Conservation (phyloP, 1,140 invertebrate species). For the Nixonia krombeini region DNA sequence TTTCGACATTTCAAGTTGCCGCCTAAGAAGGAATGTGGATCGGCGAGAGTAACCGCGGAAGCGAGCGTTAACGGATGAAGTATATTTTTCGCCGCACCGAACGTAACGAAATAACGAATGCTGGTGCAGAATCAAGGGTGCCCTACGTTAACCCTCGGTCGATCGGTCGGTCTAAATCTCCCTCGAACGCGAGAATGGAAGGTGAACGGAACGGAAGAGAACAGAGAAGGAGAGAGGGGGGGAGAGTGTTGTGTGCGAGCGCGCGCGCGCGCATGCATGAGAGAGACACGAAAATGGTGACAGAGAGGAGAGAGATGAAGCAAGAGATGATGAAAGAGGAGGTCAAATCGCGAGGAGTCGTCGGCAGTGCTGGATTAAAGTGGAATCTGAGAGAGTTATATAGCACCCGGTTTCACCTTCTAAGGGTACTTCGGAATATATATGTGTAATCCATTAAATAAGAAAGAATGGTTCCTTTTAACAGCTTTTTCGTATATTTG, state of each 20-base stretch:
- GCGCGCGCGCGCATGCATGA: neutral
- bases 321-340: conserved; percentile 17
- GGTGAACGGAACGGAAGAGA: no score
- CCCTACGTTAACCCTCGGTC: conserved; percentile 36
- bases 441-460: conserved; percentile 6
- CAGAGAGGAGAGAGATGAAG: neutral
- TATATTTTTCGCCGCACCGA: conserved; percentile 35
- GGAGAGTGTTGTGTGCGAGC: no score
- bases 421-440: neutral
- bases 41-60: neutral
- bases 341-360: conserved; percentile 29
- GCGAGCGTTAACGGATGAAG: conserved; percentile 13
- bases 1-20: no score
- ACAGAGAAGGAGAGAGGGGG: conserved; percentile 17
- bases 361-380: conserved; percentile 34
- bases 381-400: conserved; percentile 23
- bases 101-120: conserved; percentile 43
- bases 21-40: neutral
- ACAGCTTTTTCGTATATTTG: no score
- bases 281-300: conserved; percentile 1
- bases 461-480: neutral
- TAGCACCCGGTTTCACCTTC: conserved; percentile 3
- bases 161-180: conserved; percentile 45
- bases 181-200: conserved; percentile 21
- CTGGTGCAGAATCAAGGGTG: conserved; percentile 34